A percentile compares a stretch with the other conserved stretches of the same genome.
These are phyloP conservation scores for Drosophila peninsularis DNA, from an alignment of 2,888 invertebrate species.

Conservation along the genomic window DNA sequence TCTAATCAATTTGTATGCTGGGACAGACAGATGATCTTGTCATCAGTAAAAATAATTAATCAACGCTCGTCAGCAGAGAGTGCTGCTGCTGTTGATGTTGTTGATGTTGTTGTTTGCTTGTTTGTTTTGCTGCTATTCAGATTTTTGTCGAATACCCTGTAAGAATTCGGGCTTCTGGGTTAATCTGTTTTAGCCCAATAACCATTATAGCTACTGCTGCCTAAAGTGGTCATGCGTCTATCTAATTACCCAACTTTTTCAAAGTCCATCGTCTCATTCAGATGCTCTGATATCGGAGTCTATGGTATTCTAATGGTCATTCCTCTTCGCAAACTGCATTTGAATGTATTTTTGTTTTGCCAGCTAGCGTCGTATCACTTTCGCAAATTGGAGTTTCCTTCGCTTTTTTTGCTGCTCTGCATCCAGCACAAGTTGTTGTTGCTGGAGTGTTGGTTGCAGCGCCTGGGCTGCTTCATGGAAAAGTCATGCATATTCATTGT, in stretches of 20 bases:
- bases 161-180: background rate
- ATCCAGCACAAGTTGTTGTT: conserved; percentile 43
- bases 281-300: background rate
- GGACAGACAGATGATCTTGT: conserved; percentile 26
- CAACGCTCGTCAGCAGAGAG: conserved; percentile 46
- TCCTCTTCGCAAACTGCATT: background rate
- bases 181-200: background rate
- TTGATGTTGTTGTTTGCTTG: too few relatives aligned
- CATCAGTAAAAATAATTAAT: conserved; percentile 69
- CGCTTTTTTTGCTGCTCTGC: conserved; percentile 7
- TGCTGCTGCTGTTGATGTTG: conserved; percentile 8
- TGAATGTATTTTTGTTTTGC: conserved; percentile 25
- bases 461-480: conserved; percentile 58
- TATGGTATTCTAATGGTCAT: background rate
- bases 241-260: background rate
- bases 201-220: background rate
- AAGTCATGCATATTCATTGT: conserved; percentile 81
- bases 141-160: conserved; percentile 19
- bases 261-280: too few relatives aligned
- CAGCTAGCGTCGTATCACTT: conserved; percentile 70
- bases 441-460: conserved; percentile 41
- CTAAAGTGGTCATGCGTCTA: too few relatives aligned
- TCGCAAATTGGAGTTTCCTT: conserved; percentile 74
- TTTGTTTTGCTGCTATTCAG: conserved; percentile 2
- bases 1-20: conserved; percentile 54